phyloP scores from a whole-genome alignment of 2,113 vertebrate species.

The Poeciliopsis retropinna region DNA sequence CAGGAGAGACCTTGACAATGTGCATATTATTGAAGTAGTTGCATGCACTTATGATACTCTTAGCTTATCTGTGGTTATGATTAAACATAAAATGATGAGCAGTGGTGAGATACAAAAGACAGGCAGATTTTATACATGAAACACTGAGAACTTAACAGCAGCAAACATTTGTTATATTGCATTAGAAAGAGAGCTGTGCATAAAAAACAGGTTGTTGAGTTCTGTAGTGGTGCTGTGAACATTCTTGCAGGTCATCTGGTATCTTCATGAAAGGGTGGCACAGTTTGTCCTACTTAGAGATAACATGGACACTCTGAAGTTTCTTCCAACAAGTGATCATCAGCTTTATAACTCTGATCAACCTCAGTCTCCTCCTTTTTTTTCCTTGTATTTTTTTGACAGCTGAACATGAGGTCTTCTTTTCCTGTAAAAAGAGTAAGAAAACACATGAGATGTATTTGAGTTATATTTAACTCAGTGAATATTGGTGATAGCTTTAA shows the following conservation, averaged over 20 bases:
- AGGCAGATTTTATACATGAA: slow-evolving; percentile 12
- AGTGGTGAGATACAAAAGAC: slow-evolving; percentile 26
- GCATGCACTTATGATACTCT: slow-evolving; percentile 29
- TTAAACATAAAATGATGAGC: slow-evolving; percentile 34
- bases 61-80: slow-evolving; percentile 63
- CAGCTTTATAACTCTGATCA: slow-evolving; percentile 57
- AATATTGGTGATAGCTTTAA: neutral
- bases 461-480: neutral
- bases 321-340: slow-evolving; percentile 79
- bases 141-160: slow-evolving; percentile 44
- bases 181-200: slow-evolving; percentile 14
- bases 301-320: slow-evolving; percentile 61
- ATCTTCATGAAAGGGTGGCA: slow-evolving; percentile 21
- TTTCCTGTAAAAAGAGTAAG: slow-evolving; percentile 53
- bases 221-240: slow-evolving; percentile 5
- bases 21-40: slow-evolving; percentile 30
- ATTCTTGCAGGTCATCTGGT: slow-evolving; percentile 6
- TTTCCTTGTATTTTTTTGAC: slow-evolving; percentile 55
- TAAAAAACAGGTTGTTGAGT: neutral
- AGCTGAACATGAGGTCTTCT: slow-evolving; percentile 53
- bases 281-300: slow-evolving; percentile 37
- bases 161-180: slow-evolving; percentile 35
- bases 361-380: slow-evolving; percentile 60
- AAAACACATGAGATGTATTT: neutral
- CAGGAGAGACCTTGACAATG: slow-evolving; percentile 18